Evolutionary conservation across 2,888 invertebrate genomes (phyloP), one percentile per base, ranked within the genome.

Genomic region (Melinaea marsaeus): DNA sequence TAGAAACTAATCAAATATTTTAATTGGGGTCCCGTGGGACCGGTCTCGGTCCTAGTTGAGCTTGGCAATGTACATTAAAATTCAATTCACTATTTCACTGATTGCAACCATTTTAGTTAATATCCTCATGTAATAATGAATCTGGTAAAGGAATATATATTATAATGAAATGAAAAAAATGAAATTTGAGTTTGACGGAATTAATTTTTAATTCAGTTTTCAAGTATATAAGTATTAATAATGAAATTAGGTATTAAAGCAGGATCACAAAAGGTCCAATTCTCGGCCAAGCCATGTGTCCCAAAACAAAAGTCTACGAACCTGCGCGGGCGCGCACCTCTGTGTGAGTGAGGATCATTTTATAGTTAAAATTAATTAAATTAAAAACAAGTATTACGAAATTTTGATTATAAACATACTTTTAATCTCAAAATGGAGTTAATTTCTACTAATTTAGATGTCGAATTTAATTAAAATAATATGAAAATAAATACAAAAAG

Each of bases 271-370:
- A 79, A 79, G 78, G 79, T 74, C 74, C 72, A 74, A 76, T 73
- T 75, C 76, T 75, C 75, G 71, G 74, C 75, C 75, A 75, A 71
- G 73, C 75, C 75, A 75, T 75, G 74, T 76, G 79, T 78, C 76
- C 77, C 79, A 75, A 84, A 81, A 84, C 82, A 82, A 84, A 83
- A 81, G 77, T 78, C 79, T 80, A 78, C 77, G 64, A 75, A 71
- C 69, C 75, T 74, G 76, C 79, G 81, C 79, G 60, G 69, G 74
- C 80, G 81, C 80, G 5, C 55, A 64, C 61, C 66, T 60, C 57
- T 65, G 65, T 75, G 75, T 74, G 76, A 64, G 75, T 61, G 60
- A 65, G 55, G 34, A 57, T 32, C 66, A 67, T 61, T 69, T 68
- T 67, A 48, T 64, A 66, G 32, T 32, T 59, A 32, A 66, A 62